Evolutionary conservation across 1,140 invertebrate genomes (phyloP).

Genomic region (Neuroterus valhalla): DNA sequence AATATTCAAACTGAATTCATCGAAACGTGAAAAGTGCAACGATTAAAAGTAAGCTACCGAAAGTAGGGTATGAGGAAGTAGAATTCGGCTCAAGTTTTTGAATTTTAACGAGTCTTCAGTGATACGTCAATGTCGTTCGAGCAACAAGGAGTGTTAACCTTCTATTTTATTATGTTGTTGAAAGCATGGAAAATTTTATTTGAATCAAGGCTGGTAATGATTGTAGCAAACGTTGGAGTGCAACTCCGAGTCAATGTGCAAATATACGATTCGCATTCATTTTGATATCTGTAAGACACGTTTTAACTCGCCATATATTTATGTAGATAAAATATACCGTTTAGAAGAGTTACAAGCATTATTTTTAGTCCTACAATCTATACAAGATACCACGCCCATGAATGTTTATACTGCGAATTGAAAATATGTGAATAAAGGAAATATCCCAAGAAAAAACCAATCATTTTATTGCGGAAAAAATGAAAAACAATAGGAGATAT

Average conservation of each 20-base stretch:
- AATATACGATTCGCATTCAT: neutral
- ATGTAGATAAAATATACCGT: constrained; percentile 9
- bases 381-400: neutral
- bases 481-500: neutral
- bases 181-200: neutral
- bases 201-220: neutral
- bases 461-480: neutral
- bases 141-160: no score
- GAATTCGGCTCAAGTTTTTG: neutral
- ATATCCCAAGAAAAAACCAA: neutral
- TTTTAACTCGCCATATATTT: neutral
- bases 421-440: constrained; percentile 19
- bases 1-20: neutral
- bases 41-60: constrained; percentile 20
- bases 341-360: neutral
- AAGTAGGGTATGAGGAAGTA: neutral
- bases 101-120: neutral
- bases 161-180: no score
- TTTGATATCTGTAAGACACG: neutral
- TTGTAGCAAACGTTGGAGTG: neutral
- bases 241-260: neutral
- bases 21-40: constrained; percentile 17
- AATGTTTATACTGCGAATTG: constrained; percentile 9
- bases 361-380: constrained; percentile 2
- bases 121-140: no score